Evolutionary conservation across 1,140 invertebrate genomes (phyloP).

Genomic region (Bilobella aurantiaca): DNA sequence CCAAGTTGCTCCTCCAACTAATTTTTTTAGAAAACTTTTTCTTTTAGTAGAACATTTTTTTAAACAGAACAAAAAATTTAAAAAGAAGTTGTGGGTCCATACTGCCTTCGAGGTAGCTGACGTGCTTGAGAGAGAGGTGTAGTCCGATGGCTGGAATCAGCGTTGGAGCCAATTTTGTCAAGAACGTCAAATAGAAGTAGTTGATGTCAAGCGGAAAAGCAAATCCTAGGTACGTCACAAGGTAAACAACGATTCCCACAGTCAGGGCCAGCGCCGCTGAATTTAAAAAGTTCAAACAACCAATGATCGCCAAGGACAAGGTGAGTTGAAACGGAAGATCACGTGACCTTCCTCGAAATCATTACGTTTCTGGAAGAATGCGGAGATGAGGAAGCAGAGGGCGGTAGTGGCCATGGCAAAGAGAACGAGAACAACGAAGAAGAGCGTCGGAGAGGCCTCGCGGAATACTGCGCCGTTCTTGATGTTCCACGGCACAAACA

Average conservation of each 20-base stretch:
- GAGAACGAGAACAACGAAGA: slow-evolving; percentile 28
- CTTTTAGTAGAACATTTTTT: too few relatives aligned
- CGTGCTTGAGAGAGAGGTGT: too few relatives aligned
- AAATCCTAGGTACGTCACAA: slow-evolving; percentile 16
- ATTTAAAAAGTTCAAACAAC: slow-evolving; percentile 1
- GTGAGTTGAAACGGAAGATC: too few relatives aligned
- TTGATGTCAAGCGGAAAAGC: neutral
- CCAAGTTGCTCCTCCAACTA: too few relatives aligned
- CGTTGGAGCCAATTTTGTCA: slow-evolving; percentile 21
- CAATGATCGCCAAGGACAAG: too few relatives aligned
- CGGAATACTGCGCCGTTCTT: slow-evolving; percentile 23
- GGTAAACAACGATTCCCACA: slow-evolving; percentile 26
- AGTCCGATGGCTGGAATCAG: too few relatives aligned
- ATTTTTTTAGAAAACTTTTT: too few relatives aligned
- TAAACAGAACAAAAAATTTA: too few relatives aligned
- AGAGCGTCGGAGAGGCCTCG: slow-evolving; percentile 25
- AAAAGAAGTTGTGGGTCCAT: too few relatives aligned
- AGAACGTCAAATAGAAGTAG: slow-evolving; percentile 5
- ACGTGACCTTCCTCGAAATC: too few relatives aligned
- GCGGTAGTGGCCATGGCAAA: slow-evolving; percentile 23
- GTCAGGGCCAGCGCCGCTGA: slow-evolving; percentile 27
- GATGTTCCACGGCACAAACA: slow-evolving; percentile 22
- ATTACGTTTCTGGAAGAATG: slow-evolving; percentile 32
- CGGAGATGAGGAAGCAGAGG: slow-evolving; percentile 31
- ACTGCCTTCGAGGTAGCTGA: too few relatives aligned